Base-by-base conservation (phyloP, 1,140 invertebrate species). In the Ectropis grisescens region DNA sequence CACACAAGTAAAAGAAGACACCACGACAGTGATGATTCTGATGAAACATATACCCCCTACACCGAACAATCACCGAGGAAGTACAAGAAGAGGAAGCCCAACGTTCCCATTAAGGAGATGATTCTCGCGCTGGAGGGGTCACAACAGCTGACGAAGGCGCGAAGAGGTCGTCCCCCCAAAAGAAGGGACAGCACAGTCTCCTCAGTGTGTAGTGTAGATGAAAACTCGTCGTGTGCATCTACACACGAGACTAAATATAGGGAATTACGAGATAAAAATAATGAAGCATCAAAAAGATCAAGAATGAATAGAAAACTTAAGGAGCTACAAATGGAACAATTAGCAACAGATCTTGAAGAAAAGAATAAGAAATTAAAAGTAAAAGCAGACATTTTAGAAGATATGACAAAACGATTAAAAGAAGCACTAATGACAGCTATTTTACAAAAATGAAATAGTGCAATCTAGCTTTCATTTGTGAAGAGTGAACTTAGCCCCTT, bases 231-330 rank as follows among this genome's bases (percentile, higher is more conserved):
- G 2, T 53, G 43, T 5, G 34, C 56, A 4, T 69, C 69, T 13
- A 79, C 69, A 13, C 64, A 67, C 14, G 72, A 76, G 36, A 41
- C 53, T 27, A 86, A 78, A 40, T 91, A 91, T 49, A 78, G 87
- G 11, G 87, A 90, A 52, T 80, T 89, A 9, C 76, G 90, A 9
- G 88, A 90, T 41, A 90, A 90, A 49, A 92, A 92, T 61, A 92
- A 92, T 58, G 89, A 91, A 65, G 90, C 90, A 4, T 91, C 90
- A 8, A 83, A 90, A 51, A 84, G 86, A 46, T 91, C 89, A 0
- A 75, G 90, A 37, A 86, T 88, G 72, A 91, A 90, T 37, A 86
- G 90, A 34, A 91, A 91, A 64, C 78, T 84, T 3, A 89, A 89
- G 45, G 90, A 91, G 44, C 48, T 76, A 35, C 69, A 82, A 42